Evolutionary conservation across 2,888 invertebrate species (phyloP), one percentile per base, ranked within the genome.

Genomic region (Drosophila austrosaltans): DNA sequence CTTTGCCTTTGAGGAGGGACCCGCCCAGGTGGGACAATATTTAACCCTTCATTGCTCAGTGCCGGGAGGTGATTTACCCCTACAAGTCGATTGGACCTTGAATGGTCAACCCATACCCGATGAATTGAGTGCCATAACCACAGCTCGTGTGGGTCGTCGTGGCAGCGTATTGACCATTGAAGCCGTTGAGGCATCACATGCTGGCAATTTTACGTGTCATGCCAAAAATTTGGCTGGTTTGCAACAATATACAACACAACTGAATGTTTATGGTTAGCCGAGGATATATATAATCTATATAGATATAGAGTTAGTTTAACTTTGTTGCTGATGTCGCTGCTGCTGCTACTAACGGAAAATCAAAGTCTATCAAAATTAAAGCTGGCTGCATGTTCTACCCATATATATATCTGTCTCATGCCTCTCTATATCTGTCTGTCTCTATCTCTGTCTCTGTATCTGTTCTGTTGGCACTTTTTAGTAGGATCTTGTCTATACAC

Each of bases 1-100:
- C 89, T 96, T 96, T 93, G 94, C 94, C 92, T 96, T 96, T 93
- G 96, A 96, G 77, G 94, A 95, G 92, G 94, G 94, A 80, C 95
- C 96, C 87, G 94, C 96, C 85, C 95, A 95, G 92, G 95, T 95
- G 90, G 96, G 96, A 79, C 96, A 96, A 92, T 95, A 91, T 79
- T 78, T 92, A 32, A 92, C 95, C 72, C 93, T 95, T 76, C 94
- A 95, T 87, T 96, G 96, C 92, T 95, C 95, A 56, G 94, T 95
- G 78, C 94, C 95, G 67, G 95, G 95, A 89, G 96, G 97, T 79
- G 97, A 97, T 93, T 93, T 96, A 81, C 97, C 97, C 39, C 93
- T 97, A 79, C 94, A 94, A 75, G 95, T 97, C 77, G 93, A 93
- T 61, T 97, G 97, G 97, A 94, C 94, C 74, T 94, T 96, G 85